Evolutionary conservation across 35 echinoderm and acorn worm genomes (phyloP), one percentile per base, ranked within the genome.

Genomic region (Anneissia japonica): DNA sequence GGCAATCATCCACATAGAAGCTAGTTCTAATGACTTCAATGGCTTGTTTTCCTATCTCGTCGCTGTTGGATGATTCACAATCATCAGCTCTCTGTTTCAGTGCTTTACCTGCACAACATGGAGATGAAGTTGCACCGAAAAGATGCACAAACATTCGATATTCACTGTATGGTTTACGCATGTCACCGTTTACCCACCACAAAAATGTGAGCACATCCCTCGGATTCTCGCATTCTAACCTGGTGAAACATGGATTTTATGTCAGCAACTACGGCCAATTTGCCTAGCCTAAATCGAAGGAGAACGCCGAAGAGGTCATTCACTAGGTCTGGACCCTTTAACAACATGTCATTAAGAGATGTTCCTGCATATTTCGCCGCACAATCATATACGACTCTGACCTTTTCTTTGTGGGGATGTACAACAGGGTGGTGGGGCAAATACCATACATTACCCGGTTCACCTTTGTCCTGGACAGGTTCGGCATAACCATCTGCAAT

Each of bases 331-430:
- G 87, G 92, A 10, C 92, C 87, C 43, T 86, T 94, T 21, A 94
- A 84, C 17, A 94, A 30, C 30, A 87, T 83, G 64, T 87, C 84
- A 80, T 94, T 94, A 73, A 94, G 72, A 30, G 88, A 86, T 56
- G 92, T 94, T 10, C 88, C 92, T 26, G 56, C 76, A 31, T 76
- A 90, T 46, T 78, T 81, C 0, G 83, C 88, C 4, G 87, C 76
- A 76, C 92, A 90, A 77, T 94, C 92, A 32, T 79, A 94, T 16
- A 90, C 88, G 19, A 94, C 83, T 72, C 92, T 41, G 0, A 94
- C 37, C 46, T 90, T 94, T 3, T 37, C 74, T 64, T 85, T 91
- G 0, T 85, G 77, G 19, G 89, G 83, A 21, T 86, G 89, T 0
- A 39, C 31, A 21, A 86, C 89, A 0, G 83, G 83, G 34, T 90